These are phyloP conservation scores for rat (Rattus norvegicus) DNA, from an alignment of 2,113 vertebrate species.

Conservation along the genomic window DNA sequence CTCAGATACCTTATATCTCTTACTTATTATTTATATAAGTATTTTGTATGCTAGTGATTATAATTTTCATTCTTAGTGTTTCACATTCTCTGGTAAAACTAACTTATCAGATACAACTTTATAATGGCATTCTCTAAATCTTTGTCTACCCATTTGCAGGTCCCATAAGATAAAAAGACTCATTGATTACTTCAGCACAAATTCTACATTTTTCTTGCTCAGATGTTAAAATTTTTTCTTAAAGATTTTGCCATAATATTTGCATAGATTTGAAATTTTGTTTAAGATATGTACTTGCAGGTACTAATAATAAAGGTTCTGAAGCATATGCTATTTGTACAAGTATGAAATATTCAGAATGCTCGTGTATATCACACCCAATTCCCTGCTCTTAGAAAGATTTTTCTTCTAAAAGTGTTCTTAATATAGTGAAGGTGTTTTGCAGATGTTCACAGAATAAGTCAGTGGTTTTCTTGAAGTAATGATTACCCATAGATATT, in stretches of 20 bases:
- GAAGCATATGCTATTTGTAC: neutral
- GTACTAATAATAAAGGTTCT: neutral
- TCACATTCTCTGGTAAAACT: neutral
- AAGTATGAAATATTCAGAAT: neutral
- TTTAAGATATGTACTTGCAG: neutral
- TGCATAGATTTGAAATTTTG: slow-evolving; percentile 23
- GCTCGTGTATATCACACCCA: neutral
- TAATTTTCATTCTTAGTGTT: neutral
- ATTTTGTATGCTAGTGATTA: slow-evolving; percentile 3
- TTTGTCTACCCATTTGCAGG: neutral
- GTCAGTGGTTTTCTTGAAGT: neutral
- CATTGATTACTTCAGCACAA: neutral
- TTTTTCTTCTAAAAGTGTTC: neutral
- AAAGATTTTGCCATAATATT: slow-evolving; percentile 5
- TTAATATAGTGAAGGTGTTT: neutral
- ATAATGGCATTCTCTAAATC: neutral
- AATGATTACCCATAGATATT: neutral
- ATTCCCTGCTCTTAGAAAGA: neutral
- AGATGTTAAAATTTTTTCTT: neutral
- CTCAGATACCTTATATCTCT: neutral
- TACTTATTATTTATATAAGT: neutral
- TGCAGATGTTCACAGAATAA: neutral
- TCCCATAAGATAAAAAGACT: neutral
- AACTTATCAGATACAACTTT: neutral
- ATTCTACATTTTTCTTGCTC: slow-evolving; percentile 15